These are phyloP conservation scores for Albula glossodonta DNA, from an alignment of 2,113 vertebrate species.

Conservation along the genomic window DNA sequence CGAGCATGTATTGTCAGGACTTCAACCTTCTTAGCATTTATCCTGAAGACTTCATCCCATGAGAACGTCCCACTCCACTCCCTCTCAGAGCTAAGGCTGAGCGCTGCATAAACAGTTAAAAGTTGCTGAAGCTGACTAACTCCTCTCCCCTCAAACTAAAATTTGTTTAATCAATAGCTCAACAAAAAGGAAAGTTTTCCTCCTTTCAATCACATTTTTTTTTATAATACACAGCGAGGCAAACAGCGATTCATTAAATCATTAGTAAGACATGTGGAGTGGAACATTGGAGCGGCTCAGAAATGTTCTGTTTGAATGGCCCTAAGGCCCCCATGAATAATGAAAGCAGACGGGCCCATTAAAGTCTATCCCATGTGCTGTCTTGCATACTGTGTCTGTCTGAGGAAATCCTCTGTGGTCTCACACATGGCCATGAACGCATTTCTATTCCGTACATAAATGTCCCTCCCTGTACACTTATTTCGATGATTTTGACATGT, in stretches of 20 bases:
- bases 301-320: not conserved
- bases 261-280: slow-evolving; percentile 22
- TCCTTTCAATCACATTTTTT: slow-evolving; percentile 1
- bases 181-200: not conserved
- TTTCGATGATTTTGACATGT: not conserved
- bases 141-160: not conserved
- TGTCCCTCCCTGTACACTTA: not conserved
- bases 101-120: not conserved
- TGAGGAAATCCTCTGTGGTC: slow-evolving; percentile 15
- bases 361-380: slow-evolving; percentile 17
- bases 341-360: slow-evolving; percentile 24
- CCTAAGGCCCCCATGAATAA: slow-evolving; percentile 2
- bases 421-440: not conserved
- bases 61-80: too few species aligned
- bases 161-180: not conserved
- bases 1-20: not conserved
- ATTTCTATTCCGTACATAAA: not conserved
- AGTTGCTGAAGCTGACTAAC: not conserved
- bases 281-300: slow-evolving; percentile 18
- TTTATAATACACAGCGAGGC: not conserved
- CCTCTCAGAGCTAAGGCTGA: not conserved
- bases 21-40: not conserved
- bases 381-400: slow-evolving; percentile 8
- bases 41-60: not conserved
- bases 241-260: slow-evolving; percentile 21